A percentile compares a stretch with the other conserved stretches of the same genome.
phyloP scores from a whole-genome alignment of 2,797 vertebrate species.

The Chelonia mydas region DNA sequence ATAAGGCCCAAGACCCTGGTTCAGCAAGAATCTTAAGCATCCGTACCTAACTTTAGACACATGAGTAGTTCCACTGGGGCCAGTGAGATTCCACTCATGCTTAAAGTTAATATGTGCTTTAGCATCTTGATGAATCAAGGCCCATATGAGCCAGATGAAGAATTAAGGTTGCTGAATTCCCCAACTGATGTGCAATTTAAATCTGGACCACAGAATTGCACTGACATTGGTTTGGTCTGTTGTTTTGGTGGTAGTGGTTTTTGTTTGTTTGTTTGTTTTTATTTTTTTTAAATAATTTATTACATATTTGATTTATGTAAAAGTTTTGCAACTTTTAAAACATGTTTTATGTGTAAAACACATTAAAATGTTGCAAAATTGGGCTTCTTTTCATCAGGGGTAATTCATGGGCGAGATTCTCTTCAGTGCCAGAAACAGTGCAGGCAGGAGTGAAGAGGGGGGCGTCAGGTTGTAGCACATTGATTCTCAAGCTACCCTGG shows the following conservation, averaged over 20 bases:
- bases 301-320: too few species aligned
- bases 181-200: neutral
- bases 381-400: neutral
- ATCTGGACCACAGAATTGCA: neutral
- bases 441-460: too few species aligned
- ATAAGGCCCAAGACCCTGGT: neutral
- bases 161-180: neutral
- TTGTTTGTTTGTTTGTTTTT: too few species aligned
- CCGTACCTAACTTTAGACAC: neutral
- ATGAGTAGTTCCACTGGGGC: neutral
- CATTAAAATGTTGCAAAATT: neutral
- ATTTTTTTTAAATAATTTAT: too few species aligned
- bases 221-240: neutral
- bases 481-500: neutral
- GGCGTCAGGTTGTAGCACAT: too few species aligned
- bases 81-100: neutral
- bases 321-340: neutral
- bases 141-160: too few species aligned
- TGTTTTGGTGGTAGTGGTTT: too few species aligned
- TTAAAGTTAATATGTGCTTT: neutral
- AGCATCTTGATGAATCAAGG: too few species aligned
- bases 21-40: rapidly evolving
- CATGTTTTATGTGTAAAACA: neutral
- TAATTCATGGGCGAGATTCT: neutral
- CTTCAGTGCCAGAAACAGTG: neutral